Evolutionary conservation across 2,888 invertebrate genomes (phyloP).

Genomic region (Rhodophaea formosa): DNA sequence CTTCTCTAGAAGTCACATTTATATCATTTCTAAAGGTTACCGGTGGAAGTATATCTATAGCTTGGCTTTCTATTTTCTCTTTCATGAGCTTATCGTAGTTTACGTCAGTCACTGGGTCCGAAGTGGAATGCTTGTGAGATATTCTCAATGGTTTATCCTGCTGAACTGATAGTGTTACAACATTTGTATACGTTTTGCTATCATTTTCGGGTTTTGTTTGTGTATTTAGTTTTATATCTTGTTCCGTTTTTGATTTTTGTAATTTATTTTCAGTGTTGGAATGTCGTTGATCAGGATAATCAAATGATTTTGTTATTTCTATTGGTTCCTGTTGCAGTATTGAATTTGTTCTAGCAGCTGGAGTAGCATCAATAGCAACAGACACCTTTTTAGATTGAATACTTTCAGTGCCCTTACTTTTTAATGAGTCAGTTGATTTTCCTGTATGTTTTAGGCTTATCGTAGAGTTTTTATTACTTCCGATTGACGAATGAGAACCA

Average conservation of each 20-base stretch:
- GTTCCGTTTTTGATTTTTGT: constrained; percentile 68
- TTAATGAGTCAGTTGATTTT: constrained; percentile 73
- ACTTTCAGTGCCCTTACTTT: constrained; percentile 65
- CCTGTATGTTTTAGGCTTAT: constrained; percentile 46
- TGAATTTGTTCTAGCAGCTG: constrained; percentile 86
- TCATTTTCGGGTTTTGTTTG: constrained; percentile 28
- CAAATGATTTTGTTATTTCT: constrained; percentile 85
- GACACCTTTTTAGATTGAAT: constrained; percentile 85
- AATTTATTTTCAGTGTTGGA: constrained; percentile 53
- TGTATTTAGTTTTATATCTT: constrained; percentile 49
- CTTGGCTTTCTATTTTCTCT: constrained; percentile 51
- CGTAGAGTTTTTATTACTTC: constrained; percentile 57
- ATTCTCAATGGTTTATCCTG: constrained; percentile 70
- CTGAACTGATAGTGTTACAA: constrained; percentile 58
- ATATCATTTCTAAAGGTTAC: constrained; percentile 81
- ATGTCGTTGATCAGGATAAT: constrained; percentile 60
- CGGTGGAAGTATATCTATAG: constrained; percentile 65
- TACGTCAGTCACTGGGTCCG: constrained; percentile 85
- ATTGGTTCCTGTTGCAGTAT: constrained; percentile 89
- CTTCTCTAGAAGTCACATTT: constrained; percentile 88
- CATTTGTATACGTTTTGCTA: constrained; percentile 60
- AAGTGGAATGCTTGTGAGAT: constrained; percentile 84
- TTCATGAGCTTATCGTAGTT: constrained; percentile 66
- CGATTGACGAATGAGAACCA: constrained; percentile 68
- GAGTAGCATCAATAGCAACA: constrained; percentile 89